A percentile compares a stretch with the other conserved stretches of the same genome.
Conservation (phyloP, 2,888 invertebrate genomes). For the Diarsia rubi region DNA sequence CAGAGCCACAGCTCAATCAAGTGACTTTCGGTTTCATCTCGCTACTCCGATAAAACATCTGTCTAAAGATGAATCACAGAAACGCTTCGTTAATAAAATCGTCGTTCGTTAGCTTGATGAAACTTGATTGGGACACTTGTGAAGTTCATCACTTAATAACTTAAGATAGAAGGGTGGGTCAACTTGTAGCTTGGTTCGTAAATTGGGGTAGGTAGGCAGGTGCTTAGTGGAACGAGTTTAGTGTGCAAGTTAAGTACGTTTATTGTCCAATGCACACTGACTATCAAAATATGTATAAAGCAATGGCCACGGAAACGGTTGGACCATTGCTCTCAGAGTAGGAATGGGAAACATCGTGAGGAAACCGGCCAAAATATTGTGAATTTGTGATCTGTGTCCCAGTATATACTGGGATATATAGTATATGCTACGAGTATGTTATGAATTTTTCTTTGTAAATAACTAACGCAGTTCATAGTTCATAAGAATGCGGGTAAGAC, state of each 20-base stretch:
- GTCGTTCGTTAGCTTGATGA: constrained; percentile 24
- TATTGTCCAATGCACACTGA: not conserved
- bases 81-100: constrained; percentile 9
- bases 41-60: constrained; percentile 29
- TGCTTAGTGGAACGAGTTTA: constrained; percentile 14
- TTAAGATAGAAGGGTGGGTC: constrained; percentile 14
- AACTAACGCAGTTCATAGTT: not conserved
- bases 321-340: not conserved
- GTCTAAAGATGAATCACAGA: constrained; percentile 35
- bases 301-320: not conserved
- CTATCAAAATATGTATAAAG: not conserved
- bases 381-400: not conserved
- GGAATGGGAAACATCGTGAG: not conserved
- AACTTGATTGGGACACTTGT: constrained; percentile 42
- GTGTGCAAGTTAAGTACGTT: not conserved
- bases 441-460: not conserved
- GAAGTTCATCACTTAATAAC: constrained; percentile 28
- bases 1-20: not conserved
- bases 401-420: too few species aligned
- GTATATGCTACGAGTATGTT: too few species aligned
- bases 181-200: constrained; percentile 42
- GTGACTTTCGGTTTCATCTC: constrained; percentile 46
- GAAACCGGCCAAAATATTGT: not conserved
- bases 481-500: not conserved
- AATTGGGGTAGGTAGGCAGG: constrained; percentile 32